Base-by-base conservation (phyloP, 2,113 vertebrate genomes). In the Melanotaenia duboulayi region DNA sequence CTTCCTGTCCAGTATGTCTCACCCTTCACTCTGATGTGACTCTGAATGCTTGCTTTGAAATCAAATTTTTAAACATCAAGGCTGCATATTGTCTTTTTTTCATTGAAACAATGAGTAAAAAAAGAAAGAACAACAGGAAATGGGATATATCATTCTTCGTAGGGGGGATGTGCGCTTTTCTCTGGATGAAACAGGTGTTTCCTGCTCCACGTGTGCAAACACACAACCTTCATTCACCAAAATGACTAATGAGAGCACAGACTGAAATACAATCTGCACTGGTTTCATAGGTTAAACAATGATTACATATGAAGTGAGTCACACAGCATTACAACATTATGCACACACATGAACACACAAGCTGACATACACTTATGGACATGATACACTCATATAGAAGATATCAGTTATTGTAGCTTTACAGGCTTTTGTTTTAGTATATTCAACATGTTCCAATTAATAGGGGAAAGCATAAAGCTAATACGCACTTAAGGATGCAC, bases 161-260 rank as follows among this genome's bases (percentile, higher is more conserved):
- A 46, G 61, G 48, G 68, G 61, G 84, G 79, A 71, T 74, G 78
- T 72, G 49, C 55, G 10, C 77, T 59, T 35, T 11, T 73, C n/a
- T 42, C 49, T 74, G 49, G 7, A 48, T 65, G 48, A 68, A 87
- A 83, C 89, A 91, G 88, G 87, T 92, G 88, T 85, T 92, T 92
- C 91, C 90, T 62, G 69, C 65, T 78, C 48, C 7, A 10, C 68
- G 55, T 20, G 58, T 56, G 63, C 56, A 76, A 67, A 78, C 63
- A 54, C 64, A 42, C 65, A 65, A 35, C 37, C 64, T 51, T 82
- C 52, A 78, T 82, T 87, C 78, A 60, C 65, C 54, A 50, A 68
- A n/a, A 42, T 37, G 23, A 37, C 65, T 81, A 83, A 90, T 79
- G 79, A 86, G 66, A 54, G 60, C 1, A 51, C 57, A 60, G 65